Base-by-base conservation (phyloP, 2,797 vertebrate genomes). In the Hyperoplus immaculatus region DNA sequence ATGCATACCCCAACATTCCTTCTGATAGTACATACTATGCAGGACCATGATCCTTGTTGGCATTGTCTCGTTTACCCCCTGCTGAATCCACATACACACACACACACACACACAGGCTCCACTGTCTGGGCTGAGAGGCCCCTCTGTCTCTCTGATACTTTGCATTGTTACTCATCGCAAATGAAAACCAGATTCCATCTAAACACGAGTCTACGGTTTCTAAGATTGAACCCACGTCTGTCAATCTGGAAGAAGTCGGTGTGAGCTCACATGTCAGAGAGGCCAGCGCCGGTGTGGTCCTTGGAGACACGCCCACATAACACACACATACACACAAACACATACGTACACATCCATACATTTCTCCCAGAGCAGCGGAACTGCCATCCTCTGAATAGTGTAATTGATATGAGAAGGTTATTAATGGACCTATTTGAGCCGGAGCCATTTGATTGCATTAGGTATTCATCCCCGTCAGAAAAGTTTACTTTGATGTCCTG, bases 141-240 rank as follows among this genome's bases (percentile, higher is more conserved):
- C 82, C 78, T 88, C 82, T 72, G 81, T 91, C 72, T 90, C 75
- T 70, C 68, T 84, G 66, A 84, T 89, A 72, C 76, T 84, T 89
- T 82, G 87, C 80, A 86, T 90, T 91, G 90, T 92, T 90, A 80
- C 81, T 85, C 5, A 45, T 75, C 70, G 65, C 81, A 92, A 93
- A 94, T 94, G 83, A 89, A 89, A 93, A 88, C 86, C 92, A 94
- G 91, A 94, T 88, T 89, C 78, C 78, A 87, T 90, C 88, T 86
- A 87, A 90, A 90, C 85, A 89, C 58, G 6, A 85, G 88, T 78
- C 80, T 91, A 85, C 69, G 12, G 83, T 91, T 91, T 91, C 89
- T 54, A 69, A 84, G 87, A 86, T 77, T 83, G 85, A 92, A 80
- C 83, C 80, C 29, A 55, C 59, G 58, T 90, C 89, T 89, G 88